Base-by-base conservation (phyloP, 2,797 vertebrate genomes). In the Zalophus californianus region DNA sequence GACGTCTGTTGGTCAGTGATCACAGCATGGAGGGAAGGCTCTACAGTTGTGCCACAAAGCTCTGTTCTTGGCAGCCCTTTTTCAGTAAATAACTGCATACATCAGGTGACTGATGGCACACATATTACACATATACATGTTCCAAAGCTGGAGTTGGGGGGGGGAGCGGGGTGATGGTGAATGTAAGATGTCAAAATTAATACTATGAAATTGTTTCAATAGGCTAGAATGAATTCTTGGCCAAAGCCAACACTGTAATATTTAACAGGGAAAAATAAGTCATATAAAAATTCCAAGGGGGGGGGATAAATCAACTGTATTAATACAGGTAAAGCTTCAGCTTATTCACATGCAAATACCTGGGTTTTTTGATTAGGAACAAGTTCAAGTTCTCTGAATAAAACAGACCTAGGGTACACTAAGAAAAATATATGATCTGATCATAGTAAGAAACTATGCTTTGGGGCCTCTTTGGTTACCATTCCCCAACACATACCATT, bases 241-340 rank as follows among this genome's bases (percentile, higher is more conserved):
- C 54, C 62, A 64, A 23, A 79, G 78, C 50, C 35, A 60, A 86
- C n/a, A 66, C 3, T 52, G 3, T 52, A 90, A 50, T 66, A 94
- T 66, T 97, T 73, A 96, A 80, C 1, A 96, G 70, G 52, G 77
- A 89, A 85, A 95, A 91, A 4, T 20, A 86, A 93, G 32, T 85
- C 48, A 48, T 10, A 20, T 35, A 1, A 64, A 72, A 70, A 27
- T 77, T 82, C 32, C 50, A 44, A 66, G 4, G 41, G 32, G 29
- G 29, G 27, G 2, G 14, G 44, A 66, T 1, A 16, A 48, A 83
- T 64, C 35, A 82, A 72, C 16, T 52, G 4, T 32, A 89, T 18
- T 84, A 58, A 68, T 78, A 80, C 64, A 94, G 5, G 64, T 83
- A 93, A 96, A 93, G 35, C 9, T 72, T 70, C 85, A 62, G 50